Evolutionary conservation across 1,140 invertebrate genomes (phyloP), one percentile per base, ranked within the genome.

Genomic region (Arctopsyche grandis): DNA sequence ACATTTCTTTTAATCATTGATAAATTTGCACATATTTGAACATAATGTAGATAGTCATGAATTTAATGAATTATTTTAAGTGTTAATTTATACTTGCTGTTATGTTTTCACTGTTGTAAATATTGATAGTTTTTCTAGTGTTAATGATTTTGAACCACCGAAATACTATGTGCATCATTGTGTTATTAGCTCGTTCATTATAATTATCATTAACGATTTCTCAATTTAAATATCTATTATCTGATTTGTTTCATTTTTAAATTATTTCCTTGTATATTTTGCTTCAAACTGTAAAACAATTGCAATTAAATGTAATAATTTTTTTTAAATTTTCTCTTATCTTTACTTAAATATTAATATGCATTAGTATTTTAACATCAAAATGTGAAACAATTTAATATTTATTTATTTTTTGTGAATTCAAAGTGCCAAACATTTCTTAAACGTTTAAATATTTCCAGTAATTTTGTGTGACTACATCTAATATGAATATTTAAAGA

Each of bases 341-440:
- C 12, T 46, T 46, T 46, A 46, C 12, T 14, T 52, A 52, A 14
- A 52, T 52, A 52, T 38, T n/a, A 38, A n/a, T 7, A 66, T 26
- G 21, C 14, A 66, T 19, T 66, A 22, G 16, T 79, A 79, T 82
- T 79, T 26, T 66, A 66, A 66, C 24, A 66, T 22, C 9, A 26
- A 24, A 3, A 66, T 66, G 24, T 66, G 3, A 66, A 12, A 26
- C 56, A 66, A 22, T 22, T 24, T 9, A 24, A 63, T 63, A 26
- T 66, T 29, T 66, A 26, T 66, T 66, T 66, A 29, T 14, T 14
- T 82, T 81, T 82, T 80, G 79, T 80, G 81, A 80, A 82, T 80
- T 82, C 81, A 77, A 78, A 79, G 81, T 82, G 81, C 81, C 81
- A 82, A 82, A 82, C 75, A 48, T 77, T n/a, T 46, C 56, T 44